Evolutionary conservation across 2,888 invertebrate genomes (phyloP).

Genomic region (Limenitis camilla): DNA sequence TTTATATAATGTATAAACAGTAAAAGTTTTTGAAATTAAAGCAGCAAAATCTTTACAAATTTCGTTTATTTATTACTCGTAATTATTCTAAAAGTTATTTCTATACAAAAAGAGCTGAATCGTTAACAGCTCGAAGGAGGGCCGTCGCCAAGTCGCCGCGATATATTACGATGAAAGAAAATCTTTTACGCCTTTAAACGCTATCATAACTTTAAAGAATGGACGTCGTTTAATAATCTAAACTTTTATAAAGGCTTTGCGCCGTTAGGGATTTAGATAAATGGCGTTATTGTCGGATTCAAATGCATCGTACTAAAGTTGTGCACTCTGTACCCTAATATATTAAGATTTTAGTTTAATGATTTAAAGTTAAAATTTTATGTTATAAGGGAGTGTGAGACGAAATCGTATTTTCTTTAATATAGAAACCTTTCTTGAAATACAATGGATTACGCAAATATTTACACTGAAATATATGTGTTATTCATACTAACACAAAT

Average conservation of each 20-base stretch:
- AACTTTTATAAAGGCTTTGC: slow-evolving; percentile 21
- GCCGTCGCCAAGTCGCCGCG: slow-evolving; percentile 11
- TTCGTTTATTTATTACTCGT: background rate
- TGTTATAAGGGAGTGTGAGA: too few species aligned
- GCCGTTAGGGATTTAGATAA: slow-evolving; percentile 6
- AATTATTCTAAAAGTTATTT: background rate
- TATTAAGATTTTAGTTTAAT: too few species aligned
- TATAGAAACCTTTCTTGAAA: too few species aligned
- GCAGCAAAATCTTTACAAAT: background rate
- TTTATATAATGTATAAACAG: too few species aligned
- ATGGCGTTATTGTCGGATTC: background rate
- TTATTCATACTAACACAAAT: too few species aligned
- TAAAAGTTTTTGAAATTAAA: too few species aligned
- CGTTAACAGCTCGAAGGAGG: slow-evolving; percentile 4
- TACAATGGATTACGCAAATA: too few species aligned
- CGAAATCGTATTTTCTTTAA: too few species aligned
- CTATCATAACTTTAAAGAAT: slow-evolving; percentile 23
- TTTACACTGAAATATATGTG: too few species aligned
- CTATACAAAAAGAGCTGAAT: slow-evolving; percentile 1
- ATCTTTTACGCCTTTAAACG: slow-evolving; percentile 20
- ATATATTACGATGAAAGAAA: slow-evolving; percentile 20
- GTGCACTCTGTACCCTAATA: too few species aligned
- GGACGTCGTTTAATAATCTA: slow-evolving; percentile 17
- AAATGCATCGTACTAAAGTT: background rate
- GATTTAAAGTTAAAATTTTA: too few species aligned